These are phyloP conservation scores for Parnassius smintheus DNA, from an alignment of 2,888 invertebrate species.

Conservation along the genomic window DNA sequence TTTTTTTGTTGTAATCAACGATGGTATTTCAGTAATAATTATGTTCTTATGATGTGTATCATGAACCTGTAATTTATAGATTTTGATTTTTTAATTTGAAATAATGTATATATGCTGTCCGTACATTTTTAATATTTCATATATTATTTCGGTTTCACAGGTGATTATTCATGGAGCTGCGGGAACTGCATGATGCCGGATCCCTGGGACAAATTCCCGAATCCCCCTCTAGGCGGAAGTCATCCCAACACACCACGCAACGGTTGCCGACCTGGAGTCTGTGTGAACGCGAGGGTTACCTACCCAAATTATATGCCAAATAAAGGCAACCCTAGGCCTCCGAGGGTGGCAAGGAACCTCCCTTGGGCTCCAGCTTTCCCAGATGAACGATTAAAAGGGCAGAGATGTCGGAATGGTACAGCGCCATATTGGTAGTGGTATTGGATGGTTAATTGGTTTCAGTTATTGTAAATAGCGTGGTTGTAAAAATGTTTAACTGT, in stretches of 20 bases:
- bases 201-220: slow-evolving; percentile 59
- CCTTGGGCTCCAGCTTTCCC: slow-evolving; percentile 65
- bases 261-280: slow-evolving; percentile 65
- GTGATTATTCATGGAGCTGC: slow-evolving; percentile 63
- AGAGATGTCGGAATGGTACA: slow-evolving; percentile 61
- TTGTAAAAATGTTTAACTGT: slow-evolving; percentile 2
- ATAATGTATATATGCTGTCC: too few species aligned
- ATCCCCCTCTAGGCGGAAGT: slow-evolving; percentile 53
- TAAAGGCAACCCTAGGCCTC: slow-evolving; percentile 49
- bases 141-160: slow-evolving; percentile 39
- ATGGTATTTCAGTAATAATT: too few species aligned
- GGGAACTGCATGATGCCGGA: slow-evolving; percentile 61
- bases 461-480: slow-evolving; percentile 1
- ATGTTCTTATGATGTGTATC: too few species aligned
- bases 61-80: too few species aligned
- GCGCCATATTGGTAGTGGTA: slow-evolving; percentile 65
- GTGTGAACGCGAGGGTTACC: slow-evolving; percentile 48
- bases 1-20: too few species aligned
- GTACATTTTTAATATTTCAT: too few species aligned
- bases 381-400: slow-evolving; percentile 68
- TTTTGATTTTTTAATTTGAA: too few species aligned
- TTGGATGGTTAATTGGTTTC: not conserved
- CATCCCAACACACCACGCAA: slow-evolving; percentile 62
- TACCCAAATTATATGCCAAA: slow-evolving; percentile 55
- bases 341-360: slow-evolving; percentile 62